Evolutionary conservation across 2,888 invertebrate species (phyloP).

Genomic region (Platycheirus rosarum): DNA sequence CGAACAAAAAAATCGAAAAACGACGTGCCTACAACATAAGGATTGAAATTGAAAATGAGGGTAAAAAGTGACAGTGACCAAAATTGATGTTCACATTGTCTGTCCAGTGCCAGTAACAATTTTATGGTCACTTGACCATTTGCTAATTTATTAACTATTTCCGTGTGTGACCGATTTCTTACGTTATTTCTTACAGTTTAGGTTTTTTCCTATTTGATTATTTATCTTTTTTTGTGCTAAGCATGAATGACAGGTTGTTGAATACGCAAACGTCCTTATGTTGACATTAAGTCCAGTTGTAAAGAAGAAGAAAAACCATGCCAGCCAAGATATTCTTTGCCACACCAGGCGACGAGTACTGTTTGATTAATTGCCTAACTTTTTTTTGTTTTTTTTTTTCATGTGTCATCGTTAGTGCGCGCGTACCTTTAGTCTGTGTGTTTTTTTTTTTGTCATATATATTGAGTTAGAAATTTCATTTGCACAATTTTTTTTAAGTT

Average conservation of each 20-base stretch:
- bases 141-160: conserved; percentile 77
- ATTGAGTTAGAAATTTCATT: too few relatives aligned
- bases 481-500: background rate
- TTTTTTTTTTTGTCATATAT: conserved; percentile 18
- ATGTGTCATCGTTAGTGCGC: conserved; percentile 25
- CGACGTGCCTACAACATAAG: conserved; percentile 20
- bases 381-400: conserved; percentile 61
- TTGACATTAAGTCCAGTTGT: conserved; percentile 58
- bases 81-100: conserved; percentile 73
- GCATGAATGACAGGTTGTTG: conserved; percentile 70
- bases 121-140: conserved; percentile 77
- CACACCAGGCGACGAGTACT: conserved; percentile 55
- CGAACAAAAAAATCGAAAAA: conserved; percentile 7
- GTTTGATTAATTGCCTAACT: conserved; percentile 70
- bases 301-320: conserved; percentile 21
- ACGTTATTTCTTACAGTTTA: conserved; percentile 37
- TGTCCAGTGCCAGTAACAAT: conserved; percentile 75
- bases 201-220: conserved; percentile 9
- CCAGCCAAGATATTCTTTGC: conserved; percentile 29
- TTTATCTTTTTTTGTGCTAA: conserved; percentile 41
- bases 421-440: background rate
- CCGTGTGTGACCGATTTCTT: conserved; percentile 77
- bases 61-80: conserved; percentile 60
- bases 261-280: conserved; percentile 64
- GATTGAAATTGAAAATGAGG: conserved; percentile 26